phyloP scores from a whole-genome alignment of 2,797 vertebrate species.

The Sparus aurata region DNA sequence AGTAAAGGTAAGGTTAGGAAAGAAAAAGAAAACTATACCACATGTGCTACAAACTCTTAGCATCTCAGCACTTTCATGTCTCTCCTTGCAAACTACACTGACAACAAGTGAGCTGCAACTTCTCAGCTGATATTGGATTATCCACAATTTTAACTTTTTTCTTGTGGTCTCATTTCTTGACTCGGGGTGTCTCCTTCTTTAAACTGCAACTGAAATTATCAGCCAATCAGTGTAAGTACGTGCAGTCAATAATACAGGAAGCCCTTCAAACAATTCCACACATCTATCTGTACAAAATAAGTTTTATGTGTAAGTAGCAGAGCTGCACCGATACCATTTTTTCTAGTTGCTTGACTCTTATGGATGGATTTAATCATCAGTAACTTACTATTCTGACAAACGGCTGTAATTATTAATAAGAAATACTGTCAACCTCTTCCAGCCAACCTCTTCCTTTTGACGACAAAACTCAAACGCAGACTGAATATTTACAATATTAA shows the following conservation, averaged over 20 bases:
- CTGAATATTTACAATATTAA: too few species aligned
- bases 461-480: too few species aligned
- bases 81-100: constrained; percentile 5
- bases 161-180: not conserved
- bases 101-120: constrained; percentile 2
- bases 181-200: constrained; percentile 2
- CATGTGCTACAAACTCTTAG: not conserved
- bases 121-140: not conserved
- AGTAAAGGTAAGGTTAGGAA: not conserved
- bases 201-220: not conserved
- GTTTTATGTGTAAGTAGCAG: not conserved
- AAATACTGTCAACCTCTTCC: not conserved
- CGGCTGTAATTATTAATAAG: not conserved
- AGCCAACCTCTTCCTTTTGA: not conserved
- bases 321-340: too few species aligned
- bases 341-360: too few species aligned
- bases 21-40: not conserved
- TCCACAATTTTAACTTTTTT: not conserved
- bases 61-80: not conserved
- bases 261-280: not conserved
- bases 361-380: not conserved
- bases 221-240: not conserved
- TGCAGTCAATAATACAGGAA: not conserved
- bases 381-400: not conserved
- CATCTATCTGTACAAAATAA: not conserved